These are phyloP conservation scores for Rutpela maculata DNA, from an alignment of 2,888 invertebrate genomes.

Conservation along the genomic window DNA sequence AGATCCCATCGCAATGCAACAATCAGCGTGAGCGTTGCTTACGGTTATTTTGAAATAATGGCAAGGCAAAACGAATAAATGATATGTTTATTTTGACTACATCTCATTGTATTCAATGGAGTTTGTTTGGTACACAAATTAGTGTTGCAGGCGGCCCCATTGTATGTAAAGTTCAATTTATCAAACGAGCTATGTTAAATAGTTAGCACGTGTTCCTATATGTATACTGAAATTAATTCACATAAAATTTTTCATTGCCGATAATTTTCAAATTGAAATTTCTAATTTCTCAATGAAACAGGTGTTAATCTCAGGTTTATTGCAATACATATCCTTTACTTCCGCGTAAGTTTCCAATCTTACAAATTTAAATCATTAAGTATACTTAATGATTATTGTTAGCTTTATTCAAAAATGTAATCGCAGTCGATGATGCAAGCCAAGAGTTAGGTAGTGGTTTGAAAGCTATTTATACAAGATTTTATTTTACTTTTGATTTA, in stretches of 20 bases:
- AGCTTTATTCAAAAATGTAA: neutral
- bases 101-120: conserved; percentile 55
- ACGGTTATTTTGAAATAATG: conserved; percentile 9
- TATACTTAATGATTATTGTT: neutral
- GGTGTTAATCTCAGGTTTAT: conserved; percentile 18
- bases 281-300: conserved; percentile 33
- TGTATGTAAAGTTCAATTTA: conserved; percentile 56
- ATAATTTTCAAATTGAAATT: conserved; percentile 28
- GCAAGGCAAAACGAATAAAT: conserved; percentile 22
- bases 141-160: conserved; percentile 44
- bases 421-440: no score
- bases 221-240: conserved; percentile 1
- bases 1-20: neutral
- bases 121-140: conserved; percentile 48
- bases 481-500: no score
- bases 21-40: conserved; percentile 10
- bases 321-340: conserved; percentile 2
- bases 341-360: neutral
- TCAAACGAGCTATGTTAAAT: conserved; percentile 49
- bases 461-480: no score
- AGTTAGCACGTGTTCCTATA: conserved; percentile 48
- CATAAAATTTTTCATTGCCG: conserved; percentile 22
- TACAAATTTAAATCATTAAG: neutral
- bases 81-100: conserved; percentile 29
- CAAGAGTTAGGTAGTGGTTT: no score